phyloP scores from a whole-genome alignment of 2,888 invertebrate genomes.

The Chromoteleia sp. region DNA sequence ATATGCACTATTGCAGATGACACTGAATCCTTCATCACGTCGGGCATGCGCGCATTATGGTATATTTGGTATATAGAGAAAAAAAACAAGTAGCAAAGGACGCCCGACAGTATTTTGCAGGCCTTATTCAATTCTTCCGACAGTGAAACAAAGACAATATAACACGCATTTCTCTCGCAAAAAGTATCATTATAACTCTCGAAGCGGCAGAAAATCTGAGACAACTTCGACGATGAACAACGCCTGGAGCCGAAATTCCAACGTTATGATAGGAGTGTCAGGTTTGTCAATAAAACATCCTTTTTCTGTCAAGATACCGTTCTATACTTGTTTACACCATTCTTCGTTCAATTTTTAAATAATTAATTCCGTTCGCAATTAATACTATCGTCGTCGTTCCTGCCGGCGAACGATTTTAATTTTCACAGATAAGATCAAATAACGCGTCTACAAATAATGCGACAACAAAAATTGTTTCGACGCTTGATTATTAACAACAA shows the following conservation, averaged over 20 bases:
- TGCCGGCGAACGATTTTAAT: not conserved
- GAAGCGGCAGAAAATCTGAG: slow-evolving; percentile 7
- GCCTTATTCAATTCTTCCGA: slow-evolving; percentile 29
- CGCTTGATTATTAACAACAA: too few relatives aligned
- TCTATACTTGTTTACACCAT: not conserved
- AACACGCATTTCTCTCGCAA: slow-evolving; percentile 10
- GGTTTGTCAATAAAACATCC: slow-evolving; percentile 65
- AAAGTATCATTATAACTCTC: slow-evolving; percentile 13
- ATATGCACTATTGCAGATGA: slow-evolving; percentile 58
- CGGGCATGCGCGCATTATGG: slow-evolving; percentile 67
- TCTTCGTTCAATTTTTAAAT: too few relatives aligned
- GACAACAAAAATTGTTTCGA: too few relatives aligned
- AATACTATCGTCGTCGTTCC: too few relatives aligned
- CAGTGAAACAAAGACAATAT: slow-evolving; percentile 30
- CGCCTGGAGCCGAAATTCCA: slow-evolving; percentile 54
- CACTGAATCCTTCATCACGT: slow-evolving; percentile 54
- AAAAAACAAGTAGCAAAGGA: slow-evolving; percentile 68
- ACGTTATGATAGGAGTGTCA: slow-evolving; percentile 57
- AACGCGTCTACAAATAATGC: too few relatives aligned
- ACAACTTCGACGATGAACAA: slow-evolving; percentile 53
- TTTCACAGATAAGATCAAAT: too few relatives aligned
- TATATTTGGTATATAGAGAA: slow-evolving; percentile 35
- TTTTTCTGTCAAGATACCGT: slow-evolving; percentile 7
- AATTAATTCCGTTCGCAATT: slow-evolving; percentile 1
- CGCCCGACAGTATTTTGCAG: slow-evolving; percentile 56